Evolutionary conservation across 2,797 vertebrate genomes (phyloP), one percentile per base, ranked within the genome.

Genomic region (Pristis pectinata): DNA sequence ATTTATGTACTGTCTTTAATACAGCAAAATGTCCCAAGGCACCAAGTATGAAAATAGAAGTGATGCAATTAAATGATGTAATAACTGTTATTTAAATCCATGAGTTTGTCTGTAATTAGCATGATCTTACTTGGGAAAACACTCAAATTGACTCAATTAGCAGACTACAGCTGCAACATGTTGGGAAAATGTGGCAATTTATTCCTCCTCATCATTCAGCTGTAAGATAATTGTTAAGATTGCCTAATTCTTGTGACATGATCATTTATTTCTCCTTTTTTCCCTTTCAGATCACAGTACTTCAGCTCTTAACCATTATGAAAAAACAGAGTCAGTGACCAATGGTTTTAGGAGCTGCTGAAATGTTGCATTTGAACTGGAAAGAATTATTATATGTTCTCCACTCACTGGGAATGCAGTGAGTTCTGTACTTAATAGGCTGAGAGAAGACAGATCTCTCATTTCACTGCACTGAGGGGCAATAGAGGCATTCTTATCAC

Each of bases 301-400:
- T 91, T 83, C 95, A 95, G 95, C 95, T 95, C 82, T 74, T 93
- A 74, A 53, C 95, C 93, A 93, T 95, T 95, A 87, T 95, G 95
- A 95, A 95, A 95, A 95, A 95, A 70, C 93, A 94, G 13, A 72
- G 67, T 49, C 92, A 93, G 37, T 93, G 70, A 93, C 67, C 67
- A 53, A 74, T 74, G 92, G 64, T 27, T 74, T 93, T 93, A 93
- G 67, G 37, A 74, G 70, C 92, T 67, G 61, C 87, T 91, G 87
- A 91, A 91, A 67, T 67, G 93, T 93, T 72, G 67, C 41, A 74
- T 53, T 93, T 93, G 92, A 93, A 93, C 67, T 93, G 92, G 44
- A 64, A 91, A 37, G 17, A 61, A 91, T 91, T 49, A 70, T 93
- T 74, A n/a, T 67, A 70, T 27, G 41, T 27, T 93, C 37, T 93